Evolutionary conservation across 2,888 invertebrate species (phyloP), one percentile per base, ranked within the genome.

Genomic region (Aspidiotus rigidus): DNA sequence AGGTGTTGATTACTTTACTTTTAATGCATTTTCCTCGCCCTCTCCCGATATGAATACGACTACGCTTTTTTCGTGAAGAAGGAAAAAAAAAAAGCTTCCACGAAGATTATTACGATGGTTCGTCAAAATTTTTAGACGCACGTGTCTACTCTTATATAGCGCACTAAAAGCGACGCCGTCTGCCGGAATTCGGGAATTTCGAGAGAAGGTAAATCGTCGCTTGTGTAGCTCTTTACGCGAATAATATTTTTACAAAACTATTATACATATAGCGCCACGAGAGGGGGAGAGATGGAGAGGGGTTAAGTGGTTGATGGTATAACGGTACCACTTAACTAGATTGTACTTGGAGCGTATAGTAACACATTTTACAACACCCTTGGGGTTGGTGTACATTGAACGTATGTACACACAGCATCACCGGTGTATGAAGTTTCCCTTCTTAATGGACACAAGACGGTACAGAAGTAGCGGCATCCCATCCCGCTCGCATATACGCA

Each of bases 351-450:
- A 63, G 63, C 53, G 63, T 53, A 42, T 44, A 9, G 54, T n/a
- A n/a, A 44, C 63, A 49, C 63, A 63, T 63, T 63, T 63, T 63
- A 63, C 63, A 63, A 54, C 63, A 63, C 63, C 53, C 63, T 63
- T 16, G 63, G 49, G 63, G 54, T 41, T 54, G 63, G 28, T n/a
- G 54, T 28, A 53, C 39, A 63, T 17, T 28, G 28, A 9, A 16
- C 53, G 39, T 39, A 28, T 53, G 44, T 53, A 49, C 28, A 28
- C 28, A 28, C 28, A 28, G 28, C 5, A 28, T 28, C 28, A 28
- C 28, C 28, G 28, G 28, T 28, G 28, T 28, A n/a, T 49, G 49
- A 13, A 49, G 49, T n/a, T 11, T n/a, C n/a, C n/a, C 49, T n/a
- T 49, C 44, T 63, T 44, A 53, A 49, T 49, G 49, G 49, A 63